Percentiles rank a stretch among this genome's conserved stretches.
Evolutionary conservation across 2,113 vertebrate genomes (phyloP).

Genomic region (Myotis brandtii): DNA sequence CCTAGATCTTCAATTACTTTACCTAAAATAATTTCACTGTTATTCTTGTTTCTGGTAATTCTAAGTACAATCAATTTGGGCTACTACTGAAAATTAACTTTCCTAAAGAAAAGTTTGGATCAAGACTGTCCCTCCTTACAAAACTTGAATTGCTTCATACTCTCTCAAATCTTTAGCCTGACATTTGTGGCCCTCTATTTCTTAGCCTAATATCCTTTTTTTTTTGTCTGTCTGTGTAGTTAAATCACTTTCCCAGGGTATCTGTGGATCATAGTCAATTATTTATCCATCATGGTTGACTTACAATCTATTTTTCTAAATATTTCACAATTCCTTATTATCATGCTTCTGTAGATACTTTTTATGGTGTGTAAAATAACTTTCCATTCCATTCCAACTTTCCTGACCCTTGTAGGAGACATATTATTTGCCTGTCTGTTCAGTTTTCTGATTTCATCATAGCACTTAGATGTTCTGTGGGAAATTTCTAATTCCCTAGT

Average conservation of each 20-base stretch:
- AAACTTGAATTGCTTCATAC: not conserved
- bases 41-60: not conserved
- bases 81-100: not conserved
- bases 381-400: not conserved
- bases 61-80: not conserved
- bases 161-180: not conserved
- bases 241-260: not conserved
- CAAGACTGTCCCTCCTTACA: not conserved
- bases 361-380: not conserved
- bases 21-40: not conserved
- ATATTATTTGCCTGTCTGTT: not conserved
- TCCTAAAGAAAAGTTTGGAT: not conserved
- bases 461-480: not conserved
- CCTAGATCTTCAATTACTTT: not conserved
- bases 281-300: not conserved
- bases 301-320: not conserved
- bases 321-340: not conserved
- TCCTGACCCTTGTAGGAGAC: not conserved
- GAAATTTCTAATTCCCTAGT: not conserved
- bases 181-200: fast-evolving
- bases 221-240: not conserved
- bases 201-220: not conserved
- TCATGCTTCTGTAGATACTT: not conserved
- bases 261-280: not conserved
- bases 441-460: not conserved